A percentile compares a stretch with the other conserved stretches of the same genome.
These are phyloP conservation scores for Bombus waltoni DNA, from an alignment of 1,140 invertebrate species.

Conservation along the genomic window DNA sequence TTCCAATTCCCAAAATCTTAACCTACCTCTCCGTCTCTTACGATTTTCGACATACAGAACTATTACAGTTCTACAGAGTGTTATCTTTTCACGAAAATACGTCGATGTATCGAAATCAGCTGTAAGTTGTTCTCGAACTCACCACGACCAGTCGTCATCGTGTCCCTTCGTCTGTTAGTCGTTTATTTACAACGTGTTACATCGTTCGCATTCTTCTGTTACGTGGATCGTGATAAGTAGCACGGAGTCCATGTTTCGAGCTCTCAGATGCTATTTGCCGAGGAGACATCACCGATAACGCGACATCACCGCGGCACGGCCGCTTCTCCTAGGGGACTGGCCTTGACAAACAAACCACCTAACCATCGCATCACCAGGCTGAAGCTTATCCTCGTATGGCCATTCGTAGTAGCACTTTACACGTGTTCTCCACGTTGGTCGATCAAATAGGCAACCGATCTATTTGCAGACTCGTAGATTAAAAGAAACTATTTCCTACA, in stretches of 20 bases:
- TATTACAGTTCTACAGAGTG: too few relatives aligned
- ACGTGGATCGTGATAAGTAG: slow-evolving; percentile 28
- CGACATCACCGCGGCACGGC: slow-evolving; percentile 8
- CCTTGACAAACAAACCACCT: slow-evolving; percentile 48
- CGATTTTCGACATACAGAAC: too few relatives aligned
- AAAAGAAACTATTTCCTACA: neutral
- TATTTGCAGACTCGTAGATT: slow-evolving; percentile 63
- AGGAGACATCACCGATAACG: slow-evolving; percentile 43
- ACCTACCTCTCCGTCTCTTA: too few relatives aligned
- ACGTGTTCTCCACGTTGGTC: slow-evolving; percentile 53
- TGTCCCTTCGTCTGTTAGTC: neutral
- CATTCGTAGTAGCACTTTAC: slow-evolving; percentile 51
- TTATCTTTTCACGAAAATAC: too few relatives aligned
- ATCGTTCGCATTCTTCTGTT: slow-evolving; percentile 27
- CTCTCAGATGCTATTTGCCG: slow-evolving; percentile 26
- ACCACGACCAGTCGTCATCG: neutral
- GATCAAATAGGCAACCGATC: slow-evolving; percentile 48
- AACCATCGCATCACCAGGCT: slow-evolving; percentile 14
- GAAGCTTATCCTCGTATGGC: slow-evolving; percentile 34
- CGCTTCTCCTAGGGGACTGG: slow-evolving; percentile 18
- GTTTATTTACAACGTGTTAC: slow-evolving; percentile 23
- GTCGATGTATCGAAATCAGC: neutral
- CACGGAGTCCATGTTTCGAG: slow-evolving; percentile 22
- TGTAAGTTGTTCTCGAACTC: neutral
- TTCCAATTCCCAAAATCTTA: too few relatives aligned